A percentile compares a stretch with the other conserved stretches of the same genome.
Evolutionary conservation across 64 coral and sea anemone species (phyloP).

Genomic region (Anthopleura sola): DNA sequence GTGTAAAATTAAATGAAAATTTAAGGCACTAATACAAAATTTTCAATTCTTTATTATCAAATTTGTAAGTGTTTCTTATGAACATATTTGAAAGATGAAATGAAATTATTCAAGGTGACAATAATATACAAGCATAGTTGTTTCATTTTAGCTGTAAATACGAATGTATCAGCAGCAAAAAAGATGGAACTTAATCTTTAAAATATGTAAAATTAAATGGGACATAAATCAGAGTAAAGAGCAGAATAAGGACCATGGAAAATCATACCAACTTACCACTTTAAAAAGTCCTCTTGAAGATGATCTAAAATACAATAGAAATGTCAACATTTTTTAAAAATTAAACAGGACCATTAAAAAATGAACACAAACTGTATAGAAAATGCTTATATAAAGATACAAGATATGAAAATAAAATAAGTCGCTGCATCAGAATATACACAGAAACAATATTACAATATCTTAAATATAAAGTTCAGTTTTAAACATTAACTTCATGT

Average conservation of each 20-base stretch:
- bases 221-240: not conserved
- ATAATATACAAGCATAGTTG: not conserved
- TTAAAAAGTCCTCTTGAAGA: not conserved
- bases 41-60: too few relatives aligned
- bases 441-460: too few relatives aligned
- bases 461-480: too few relatives aligned
- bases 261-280: not conserved
- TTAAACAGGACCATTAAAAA: not conserved
- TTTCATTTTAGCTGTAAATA: not conserved
- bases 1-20: too few relatives aligned
- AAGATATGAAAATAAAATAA: too few relatives aligned
- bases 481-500: too few relatives aligned
- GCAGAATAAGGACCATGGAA: too few relatives aligned
- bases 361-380: not conserved
- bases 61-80: too few relatives aligned
- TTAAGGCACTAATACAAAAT: too few relatives aligned
- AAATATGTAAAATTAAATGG: not conserved
- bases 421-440: too few relatives aligned
- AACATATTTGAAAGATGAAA: not conserved
- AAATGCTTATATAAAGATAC: not conserved
- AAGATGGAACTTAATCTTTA: not conserved
- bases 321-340: not conserved
- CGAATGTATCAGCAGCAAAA: not conserved
- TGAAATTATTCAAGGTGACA: not conserved
- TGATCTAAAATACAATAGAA: slow-evolving; percentile 5